These are phyloP conservation scores for Ashinkailepas kermadecensis DNA, from an alignment of 2,888 invertebrate species.

Conservation along the genomic window DNA sequence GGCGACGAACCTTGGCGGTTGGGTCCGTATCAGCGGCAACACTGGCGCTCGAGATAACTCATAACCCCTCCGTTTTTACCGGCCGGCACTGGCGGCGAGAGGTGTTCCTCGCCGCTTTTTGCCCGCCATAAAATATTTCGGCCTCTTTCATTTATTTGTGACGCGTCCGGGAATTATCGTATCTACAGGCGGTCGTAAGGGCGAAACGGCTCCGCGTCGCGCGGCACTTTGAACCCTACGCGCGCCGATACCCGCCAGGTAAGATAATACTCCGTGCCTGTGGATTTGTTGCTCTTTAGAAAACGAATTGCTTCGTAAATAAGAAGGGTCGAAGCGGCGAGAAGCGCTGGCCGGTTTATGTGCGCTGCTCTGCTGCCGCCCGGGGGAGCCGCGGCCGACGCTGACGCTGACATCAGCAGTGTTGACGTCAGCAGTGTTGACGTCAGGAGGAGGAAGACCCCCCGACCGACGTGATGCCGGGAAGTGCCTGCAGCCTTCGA, in stretches of 20 bases:
- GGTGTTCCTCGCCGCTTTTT: slow-evolving; percentile 6
- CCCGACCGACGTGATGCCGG: no score
- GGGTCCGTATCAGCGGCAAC: not conserved
- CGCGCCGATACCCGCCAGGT: not conserved
- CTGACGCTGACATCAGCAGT: no score
- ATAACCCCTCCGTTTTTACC: not conserved
- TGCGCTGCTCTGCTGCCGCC: no score
- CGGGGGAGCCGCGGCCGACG: no score
- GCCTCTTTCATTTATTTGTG: slow-evolving; percentile 20
- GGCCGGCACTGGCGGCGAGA: not conserved
- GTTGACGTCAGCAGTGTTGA: no score
- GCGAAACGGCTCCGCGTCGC: not conserved
- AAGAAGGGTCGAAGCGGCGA: not conserved
- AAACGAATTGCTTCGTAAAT: slow-evolving; percentile 13
- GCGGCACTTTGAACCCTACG: not conserved
- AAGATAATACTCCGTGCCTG: not conserved
- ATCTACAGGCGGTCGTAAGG: not conserved
- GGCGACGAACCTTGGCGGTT: no score
- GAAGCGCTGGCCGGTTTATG: no score
- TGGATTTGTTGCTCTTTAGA: slow-evolving; percentile 20
- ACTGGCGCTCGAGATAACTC: not conserved
- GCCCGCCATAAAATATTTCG: slow-evolving; percentile 6
- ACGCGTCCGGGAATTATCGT: not conserved
- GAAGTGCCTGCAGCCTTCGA: no score
- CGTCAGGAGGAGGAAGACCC: no score